Evolutionary conservation across 2,888 invertebrate genomes (phyloP).

Genomic region (Argyra leucocephala): DNA sequence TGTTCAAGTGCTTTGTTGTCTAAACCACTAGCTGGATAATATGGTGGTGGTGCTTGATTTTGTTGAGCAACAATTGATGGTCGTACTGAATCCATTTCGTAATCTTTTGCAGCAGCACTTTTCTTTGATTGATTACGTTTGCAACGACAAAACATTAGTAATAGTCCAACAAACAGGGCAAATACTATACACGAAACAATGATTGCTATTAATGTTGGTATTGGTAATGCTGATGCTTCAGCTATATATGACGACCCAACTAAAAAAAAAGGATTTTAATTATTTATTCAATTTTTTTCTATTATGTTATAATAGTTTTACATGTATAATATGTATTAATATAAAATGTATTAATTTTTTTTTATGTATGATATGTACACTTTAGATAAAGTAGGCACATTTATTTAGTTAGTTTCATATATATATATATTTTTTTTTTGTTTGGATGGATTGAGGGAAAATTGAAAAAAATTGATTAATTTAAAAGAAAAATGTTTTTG

Average conservation of each 20-base stretch:
- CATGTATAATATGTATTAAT: too few species aligned
- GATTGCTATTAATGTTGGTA: constrained; percentile 68
- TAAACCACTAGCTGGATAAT: constrained; percentile 77
- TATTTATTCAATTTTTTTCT: too few species aligned
- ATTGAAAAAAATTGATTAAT: too few species aligned
- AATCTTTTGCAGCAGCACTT: constrained; percentile 72
- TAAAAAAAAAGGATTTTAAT: constrained; percentile 41
- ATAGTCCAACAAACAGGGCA: constrained; percentile 61
- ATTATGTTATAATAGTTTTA: too few species aligned
- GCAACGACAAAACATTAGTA: constrained; percentile 77
- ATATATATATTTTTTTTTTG: too few species aligned
- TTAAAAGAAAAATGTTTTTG: too few species aligned
- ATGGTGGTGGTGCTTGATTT: constrained; percentile 79
- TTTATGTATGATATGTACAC: too few species aligned
- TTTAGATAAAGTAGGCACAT: too few species aligned
- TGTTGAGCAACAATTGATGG: constrained; percentile 79
- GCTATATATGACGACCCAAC: constrained; percentile 74
- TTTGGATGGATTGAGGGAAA: too few species aligned
- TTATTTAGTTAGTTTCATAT: too few species aligned
- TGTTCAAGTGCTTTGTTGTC: constrained; percentile 88
- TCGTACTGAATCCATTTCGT: constrained; percentile 80
- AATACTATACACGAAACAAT: constrained; percentile 74
- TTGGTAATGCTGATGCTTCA: constrained; percentile 66
- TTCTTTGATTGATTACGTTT: constrained; percentile 73
- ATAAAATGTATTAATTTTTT: too few species aligned